These are phyloP conservation scores for Tiliacea aurago DNA, from an alignment of 2,888 invertebrate species.

Conservation along the genomic window DNA sequence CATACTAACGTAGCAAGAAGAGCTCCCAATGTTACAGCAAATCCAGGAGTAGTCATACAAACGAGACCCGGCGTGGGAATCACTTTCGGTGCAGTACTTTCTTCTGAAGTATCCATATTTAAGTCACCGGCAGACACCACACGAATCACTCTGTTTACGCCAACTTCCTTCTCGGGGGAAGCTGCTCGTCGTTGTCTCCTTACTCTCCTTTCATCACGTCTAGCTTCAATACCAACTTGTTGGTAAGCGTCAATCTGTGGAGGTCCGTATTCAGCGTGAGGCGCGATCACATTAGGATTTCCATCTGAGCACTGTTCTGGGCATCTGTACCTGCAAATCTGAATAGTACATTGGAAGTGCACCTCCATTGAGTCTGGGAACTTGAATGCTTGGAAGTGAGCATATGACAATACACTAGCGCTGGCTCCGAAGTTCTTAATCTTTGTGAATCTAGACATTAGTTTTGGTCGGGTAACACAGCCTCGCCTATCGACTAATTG, in stretches of 20 bases:
- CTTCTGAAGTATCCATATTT: conserved; percentile 94
- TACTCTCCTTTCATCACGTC: conserved; percentile 93
- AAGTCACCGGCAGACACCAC: conserved; percentile 98
- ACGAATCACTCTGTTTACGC: conserved; percentile 96
- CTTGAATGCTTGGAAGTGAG: conserved; percentile 98
- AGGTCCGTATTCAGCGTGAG: conserved; percentile 93
- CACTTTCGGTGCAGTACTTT: conserved; percentile 89
- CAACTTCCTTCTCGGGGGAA: conserved; percentile 94
- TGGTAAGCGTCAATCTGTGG: conserved; percentile 90
- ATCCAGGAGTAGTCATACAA: conserved; percentile 98
- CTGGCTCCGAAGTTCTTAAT: conserved; percentile 98
- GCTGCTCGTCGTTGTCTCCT: conserved; percentile 92
- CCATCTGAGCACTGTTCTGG: conserved; percentile 97
- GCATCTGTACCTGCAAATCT: conserved; percentile 97
- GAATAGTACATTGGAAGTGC: conserved; percentile 98
- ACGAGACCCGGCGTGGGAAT: conserved; percentile 94
- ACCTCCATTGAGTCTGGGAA: conserved; percentile 99
- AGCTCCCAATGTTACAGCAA: conserved; percentile 96
- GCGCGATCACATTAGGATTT: conserved; percentile 85
- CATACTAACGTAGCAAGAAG: conserved; percentile 95
- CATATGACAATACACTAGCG: conserved; percentile 97
- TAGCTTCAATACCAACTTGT: conserved; percentile 91
- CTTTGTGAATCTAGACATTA: conserved; percentile 98
- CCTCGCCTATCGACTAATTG: conserved; percentile 98
- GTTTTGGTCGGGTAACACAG: conserved; percentile 97